Evolutionary conservation across 1,140 invertebrate genomes (phyloP), one percentile per base, ranked within the genome.

Genomic region (Drosophila busckii): DNA sequence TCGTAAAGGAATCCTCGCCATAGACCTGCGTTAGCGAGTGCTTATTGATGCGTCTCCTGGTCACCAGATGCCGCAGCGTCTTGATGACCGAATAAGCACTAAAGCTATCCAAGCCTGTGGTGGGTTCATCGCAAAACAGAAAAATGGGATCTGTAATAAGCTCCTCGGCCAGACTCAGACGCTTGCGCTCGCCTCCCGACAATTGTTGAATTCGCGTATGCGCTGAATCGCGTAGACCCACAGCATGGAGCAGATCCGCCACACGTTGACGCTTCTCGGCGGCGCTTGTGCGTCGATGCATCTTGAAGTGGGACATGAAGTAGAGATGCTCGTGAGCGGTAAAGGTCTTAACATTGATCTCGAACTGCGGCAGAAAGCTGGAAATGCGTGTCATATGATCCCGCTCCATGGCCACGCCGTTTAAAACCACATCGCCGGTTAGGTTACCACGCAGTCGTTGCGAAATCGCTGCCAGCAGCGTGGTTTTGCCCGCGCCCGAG

Each of bases 131-230:
- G 68, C 93, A 94, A 83, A 95, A 95, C 6, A 96, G 76, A 32
- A 95, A 90, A 13, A 90, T 90, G 8, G 94, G 94, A 85, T 95
- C 93, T 41, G 91, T 93, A 3, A 95, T 88, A 0, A 95, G 87
- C 91, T 97, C 94, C 31, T 94, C 93, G 26, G 95, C 96, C 64
- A 98, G 90, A 1, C 95, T 92, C 4, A 98, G 89, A 67, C 95
- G 89, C 85, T 96, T 96, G 69, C 92, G 92, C 85, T 98, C 96
- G 1, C 97, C 97, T 2, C 96, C 95, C 1, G 96, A 97, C 64
- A 90, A 88, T 49, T 88, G 88, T 65, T 88, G 92, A 63, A 92
- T 90, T 90, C 87, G 92, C 4, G 93, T 94, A 44, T 90, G 86
- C 1, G 86, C 88, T 65, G 93, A 93, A 76, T 92, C 92, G 6